These are phyloP conservation scores for Hemicentrotus pulcherrimus DNA, from an alignment of 35 echinoderm and acorn worm genomes.

Conservation along the genomic window DNA sequence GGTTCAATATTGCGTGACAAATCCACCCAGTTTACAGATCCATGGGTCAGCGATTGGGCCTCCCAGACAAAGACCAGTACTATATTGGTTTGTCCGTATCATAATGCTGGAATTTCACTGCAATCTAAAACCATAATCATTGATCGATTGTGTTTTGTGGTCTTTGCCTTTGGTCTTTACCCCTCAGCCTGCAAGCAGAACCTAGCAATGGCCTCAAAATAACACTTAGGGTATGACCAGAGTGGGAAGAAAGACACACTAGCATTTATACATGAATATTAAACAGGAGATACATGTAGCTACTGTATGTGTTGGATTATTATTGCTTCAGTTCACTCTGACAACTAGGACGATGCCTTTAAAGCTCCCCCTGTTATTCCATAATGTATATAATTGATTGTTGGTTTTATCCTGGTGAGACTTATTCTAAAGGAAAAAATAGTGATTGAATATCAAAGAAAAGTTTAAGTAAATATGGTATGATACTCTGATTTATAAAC, in stretches of 20 bases:
- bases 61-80: background rate
- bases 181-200: background rate
- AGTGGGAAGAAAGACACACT: background rate
- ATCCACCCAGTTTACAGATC: background rate
- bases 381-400: background rate
- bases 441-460: too few relatives aligned
- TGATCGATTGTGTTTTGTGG: background rate
- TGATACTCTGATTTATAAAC: too few relatives aligned
- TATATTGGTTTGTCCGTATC: background rate
- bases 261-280: background rate
- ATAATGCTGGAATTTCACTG: background rate
- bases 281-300: background rate
- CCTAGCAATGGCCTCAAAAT: background rate
- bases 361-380: background rate
- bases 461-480: too few relatives aligned
- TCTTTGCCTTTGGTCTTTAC: background rate
- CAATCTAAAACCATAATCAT: background rate
- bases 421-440: background rate
- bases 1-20: background rate
- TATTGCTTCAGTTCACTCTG: too few relatives aligned
- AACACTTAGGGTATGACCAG: background rate
- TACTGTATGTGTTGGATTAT: background rate
- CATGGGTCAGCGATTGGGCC: background rate
- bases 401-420: background rate
- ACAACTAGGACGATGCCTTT: background rate